A percentile compares a stretch with the other conserved stretches of the same genome.
Conservation (phyloP, 2,888 invertebrate species). For the Lomographa bimaculata region DNA sequence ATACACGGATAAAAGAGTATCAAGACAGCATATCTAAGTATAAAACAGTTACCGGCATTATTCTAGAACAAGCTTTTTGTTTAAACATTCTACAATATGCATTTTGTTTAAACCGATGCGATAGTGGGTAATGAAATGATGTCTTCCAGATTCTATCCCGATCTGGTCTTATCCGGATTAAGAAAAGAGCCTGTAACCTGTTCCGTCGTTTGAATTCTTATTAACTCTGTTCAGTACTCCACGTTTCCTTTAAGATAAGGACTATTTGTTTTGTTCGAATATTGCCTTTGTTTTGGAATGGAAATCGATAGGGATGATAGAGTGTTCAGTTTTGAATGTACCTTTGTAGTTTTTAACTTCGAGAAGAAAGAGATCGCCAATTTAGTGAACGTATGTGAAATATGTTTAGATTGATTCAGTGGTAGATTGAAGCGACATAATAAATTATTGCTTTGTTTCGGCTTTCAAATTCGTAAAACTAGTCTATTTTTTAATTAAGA, state of each 20-base stretch:
- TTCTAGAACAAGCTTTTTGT: too few species aligned
- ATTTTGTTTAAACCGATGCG: slow-evolving; percentile 58
- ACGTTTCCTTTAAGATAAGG: slow-evolving; percentile 47
- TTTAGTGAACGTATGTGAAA: too few species aligned
- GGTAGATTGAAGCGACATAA: too few species aligned
- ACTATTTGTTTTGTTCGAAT: slow-evolving; percentile 54
- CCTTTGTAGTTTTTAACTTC: too few species aligned
- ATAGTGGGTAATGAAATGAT: slow-evolving; percentile 65
- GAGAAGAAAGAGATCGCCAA: too few species aligned
- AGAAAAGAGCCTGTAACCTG: slow-evolving; percentile 65
- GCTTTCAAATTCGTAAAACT: too few species aligned
- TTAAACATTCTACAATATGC: slow-evolving; percentile 41
- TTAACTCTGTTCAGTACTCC: slow-evolving; percentile 45
- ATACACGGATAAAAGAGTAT: too few species aligned
- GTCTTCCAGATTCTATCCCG: slow-evolving; percentile 52
- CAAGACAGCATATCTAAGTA: slow-evolving; percentile 10
- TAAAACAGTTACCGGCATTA: slow-evolving; percentile 22
- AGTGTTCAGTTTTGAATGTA: neutral
- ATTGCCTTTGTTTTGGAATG: slow-evolving; percentile 26
- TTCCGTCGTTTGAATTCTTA: slow-evolving; percentile 61
- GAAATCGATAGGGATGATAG: slow-evolving; percentile 9
- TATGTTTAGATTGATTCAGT: too few species aligned
- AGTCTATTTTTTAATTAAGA: too few species aligned
- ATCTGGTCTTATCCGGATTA: slow-evolving; percentile 57
- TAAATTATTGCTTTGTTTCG: too few species aligned